Conservation (phyloP, 2,113 vertebrate species). For the Orcinus orca region DNA sequence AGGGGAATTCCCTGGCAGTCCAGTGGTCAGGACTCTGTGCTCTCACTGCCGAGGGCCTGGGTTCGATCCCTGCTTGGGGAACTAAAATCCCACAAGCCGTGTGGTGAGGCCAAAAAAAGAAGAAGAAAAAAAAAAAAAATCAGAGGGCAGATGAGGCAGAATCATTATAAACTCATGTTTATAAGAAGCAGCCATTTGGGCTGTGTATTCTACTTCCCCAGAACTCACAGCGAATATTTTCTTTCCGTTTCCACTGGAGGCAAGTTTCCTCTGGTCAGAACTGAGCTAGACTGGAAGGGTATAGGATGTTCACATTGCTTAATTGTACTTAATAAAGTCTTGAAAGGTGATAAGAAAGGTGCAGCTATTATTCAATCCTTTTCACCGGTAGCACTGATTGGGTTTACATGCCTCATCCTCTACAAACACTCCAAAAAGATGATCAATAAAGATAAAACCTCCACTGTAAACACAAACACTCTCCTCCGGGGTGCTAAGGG, state of each 20-base stretch:
- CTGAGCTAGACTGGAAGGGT: neutral
- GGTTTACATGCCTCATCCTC: neutral
- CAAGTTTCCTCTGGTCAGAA: neutral
- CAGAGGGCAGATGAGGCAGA: neutral
- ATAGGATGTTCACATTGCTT: neutral
- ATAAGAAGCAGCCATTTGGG: neutral
- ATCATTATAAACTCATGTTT: neutral
- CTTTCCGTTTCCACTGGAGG: neutral
- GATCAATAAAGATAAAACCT: constrained; percentile 43
- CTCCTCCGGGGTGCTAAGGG: constrained; percentile 46
- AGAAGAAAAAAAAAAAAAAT: too few relatives aligned
- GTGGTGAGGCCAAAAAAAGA: neutral
- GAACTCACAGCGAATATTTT: neutral
- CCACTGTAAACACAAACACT: constrained; percentile 32
- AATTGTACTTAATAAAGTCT: neutral
- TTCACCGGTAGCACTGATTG: neutral
- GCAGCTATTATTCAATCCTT: neutral
- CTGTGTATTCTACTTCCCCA: neutral
- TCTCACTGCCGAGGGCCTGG: neutral
- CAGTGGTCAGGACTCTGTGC: neutral
- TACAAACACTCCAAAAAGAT: neutral
- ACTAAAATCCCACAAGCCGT: neutral
- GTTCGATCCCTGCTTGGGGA: neutral
- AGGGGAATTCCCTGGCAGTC: neutral
- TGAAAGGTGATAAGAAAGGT: neutral